These are phyloP conservation scores for Capromys pilorides DNA, from an alignment of 2,797 vertebrate genomes.

Conservation along the genomic window DNA sequence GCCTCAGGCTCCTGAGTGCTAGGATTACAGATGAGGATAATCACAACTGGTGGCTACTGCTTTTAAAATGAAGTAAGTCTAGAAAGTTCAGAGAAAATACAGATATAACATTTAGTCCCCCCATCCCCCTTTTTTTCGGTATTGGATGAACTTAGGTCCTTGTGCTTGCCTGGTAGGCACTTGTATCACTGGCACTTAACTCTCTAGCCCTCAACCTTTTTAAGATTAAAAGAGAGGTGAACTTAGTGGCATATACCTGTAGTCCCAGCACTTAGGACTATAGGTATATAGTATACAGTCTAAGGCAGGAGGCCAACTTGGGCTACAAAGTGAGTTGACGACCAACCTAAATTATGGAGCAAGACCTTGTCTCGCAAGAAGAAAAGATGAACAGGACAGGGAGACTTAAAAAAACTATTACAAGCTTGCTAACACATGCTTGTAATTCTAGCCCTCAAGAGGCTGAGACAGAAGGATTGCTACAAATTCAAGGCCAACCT, in stretches of 20 bases:
- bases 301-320: background rate
- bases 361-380: background rate
- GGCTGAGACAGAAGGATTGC: background rate
- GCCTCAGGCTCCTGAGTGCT: background rate
- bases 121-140: too few relatives aligned
- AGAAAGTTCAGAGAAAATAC: conserved; percentile 21
- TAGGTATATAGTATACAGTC: too few relatives aligned
- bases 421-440: background rate
- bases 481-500: background rate
- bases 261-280: background rate
- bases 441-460: background rate
- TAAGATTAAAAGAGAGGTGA: background rate
- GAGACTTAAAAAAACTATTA: background rate
- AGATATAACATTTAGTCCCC: background rate
- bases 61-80: background rate
- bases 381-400: background rate
- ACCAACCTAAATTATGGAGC: background rate
- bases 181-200: too few relatives aligned
- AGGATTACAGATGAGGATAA: background rate
- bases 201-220: background rate
- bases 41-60: background rate
- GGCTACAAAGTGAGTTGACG: background rate
- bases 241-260: background rate
- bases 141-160: too few relatives aligned
- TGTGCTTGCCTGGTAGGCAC: too few relatives aligned